Base-by-base conservation (phyloP, 2,113 vertebrate species). In the Trogon surrucura region DNA sequence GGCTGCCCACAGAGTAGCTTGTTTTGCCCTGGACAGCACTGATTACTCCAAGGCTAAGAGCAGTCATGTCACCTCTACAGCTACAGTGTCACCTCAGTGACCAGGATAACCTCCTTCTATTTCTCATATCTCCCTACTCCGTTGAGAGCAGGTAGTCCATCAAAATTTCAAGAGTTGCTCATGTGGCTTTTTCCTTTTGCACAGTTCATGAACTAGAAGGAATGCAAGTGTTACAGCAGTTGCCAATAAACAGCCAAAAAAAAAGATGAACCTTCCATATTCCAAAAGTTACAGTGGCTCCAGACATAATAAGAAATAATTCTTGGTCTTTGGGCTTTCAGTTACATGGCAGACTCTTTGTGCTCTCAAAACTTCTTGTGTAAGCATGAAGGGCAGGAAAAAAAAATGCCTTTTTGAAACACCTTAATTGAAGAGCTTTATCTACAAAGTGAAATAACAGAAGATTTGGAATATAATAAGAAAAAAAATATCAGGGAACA, bases 51-150 rank as follows among this genome's bases (percentile, higher is more conserved):
- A 57, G 38, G 44, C 21, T 71, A 32, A n/a, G 30, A 86, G 38
- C 2, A 36, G 14, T 16, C 8, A n/a, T 10, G 13, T 60, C 47
- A 64, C 19, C 20, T 75, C 65, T 77, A 36, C 14, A 69, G 62
- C 90, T 61, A 22, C 2, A 0, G 0, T 51, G 61, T 22, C 91
- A 50, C 20, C 44, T 45, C 62, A 50, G 30, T 17, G 27, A 79
- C 13, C 53, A 79, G 34, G 20, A 20, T 0, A 71, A 2, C 0
- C 6, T n/a, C 13, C 45, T 70, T 7, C 8, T 53, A 3, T 4
- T n/a, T 36, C 16, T 69, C 3, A 0, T 27, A 4, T 5, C 53
- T 72, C 29, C 30, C 38, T 41, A 27, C 56, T 48, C 54, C 16
- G 6, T 20, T 56, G 29, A 7, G 16, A 21, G 4, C 56, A 78